These are phyloP conservation scores for Cassiopea andromeda DNA, from an alignment of 30 jellyfish, hydroid and myxozoan species.

Conservation along the genomic window DNA sequence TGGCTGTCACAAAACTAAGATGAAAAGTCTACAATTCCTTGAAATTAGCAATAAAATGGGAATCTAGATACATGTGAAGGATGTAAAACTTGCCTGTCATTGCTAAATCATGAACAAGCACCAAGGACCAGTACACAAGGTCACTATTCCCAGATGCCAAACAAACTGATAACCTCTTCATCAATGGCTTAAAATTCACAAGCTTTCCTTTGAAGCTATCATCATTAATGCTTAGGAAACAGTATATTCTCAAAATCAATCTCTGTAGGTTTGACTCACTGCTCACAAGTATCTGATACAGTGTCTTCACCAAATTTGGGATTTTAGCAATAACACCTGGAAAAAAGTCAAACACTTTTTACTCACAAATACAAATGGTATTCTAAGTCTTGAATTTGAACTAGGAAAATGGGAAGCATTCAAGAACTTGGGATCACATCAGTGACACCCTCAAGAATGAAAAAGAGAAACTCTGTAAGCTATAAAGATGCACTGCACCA, in stretches of 20 bases:
- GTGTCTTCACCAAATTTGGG: slow-evolving; percentile 80
- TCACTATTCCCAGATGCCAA: slow-evolving; percentile 85
- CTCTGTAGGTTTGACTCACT: slow-evolving; percentile 83
- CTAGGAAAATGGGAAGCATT: not conserved
- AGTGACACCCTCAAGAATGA: not conserved
- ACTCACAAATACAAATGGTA: not conserved
- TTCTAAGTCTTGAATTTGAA: no score
- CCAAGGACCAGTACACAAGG: slow-evolving; percentile 80
- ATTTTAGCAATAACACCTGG: slow-evolving; percentile 58
- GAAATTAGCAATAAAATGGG: no score
- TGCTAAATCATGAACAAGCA: slow-evolving; percentile 86
- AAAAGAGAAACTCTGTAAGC: not conserved
- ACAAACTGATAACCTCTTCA: slow-evolving; percentile 78
- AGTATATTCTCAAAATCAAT: slow-evolving; percentile 71
- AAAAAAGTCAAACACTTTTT: not conserved
- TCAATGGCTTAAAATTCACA: slow-evolving; percentile 60
- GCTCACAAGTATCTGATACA: slow-evolving; percentile 69
- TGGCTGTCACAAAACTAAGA: not conserved
- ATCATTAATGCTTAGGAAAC: slow-evolving; percentile 76
- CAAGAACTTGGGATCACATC: not conserved
- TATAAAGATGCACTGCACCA: not conserved
- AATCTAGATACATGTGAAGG: no score
- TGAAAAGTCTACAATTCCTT: not conserved
- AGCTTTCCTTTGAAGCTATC: slow-evolving; percentile 55
- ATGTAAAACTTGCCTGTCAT: slow-evolving; percentile 69